Conservation (phyloP, 1,140 invertebrate species). For the Saccostrea glomerata region DNA sequence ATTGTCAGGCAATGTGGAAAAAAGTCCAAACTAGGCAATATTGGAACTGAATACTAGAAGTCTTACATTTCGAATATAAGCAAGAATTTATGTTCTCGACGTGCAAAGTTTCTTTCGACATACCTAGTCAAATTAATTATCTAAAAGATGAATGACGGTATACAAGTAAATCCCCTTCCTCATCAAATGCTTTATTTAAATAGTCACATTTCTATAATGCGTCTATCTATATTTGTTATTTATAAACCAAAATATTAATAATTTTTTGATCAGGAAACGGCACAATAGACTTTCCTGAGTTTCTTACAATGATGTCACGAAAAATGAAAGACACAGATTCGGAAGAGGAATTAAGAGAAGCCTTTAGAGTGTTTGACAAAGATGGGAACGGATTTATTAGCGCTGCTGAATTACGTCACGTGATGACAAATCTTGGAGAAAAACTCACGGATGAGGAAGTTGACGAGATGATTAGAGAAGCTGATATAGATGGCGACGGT, state of each 20-base stretch:
- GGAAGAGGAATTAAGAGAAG: constrained; percentile 19
- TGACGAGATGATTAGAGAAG: constrained; percentile 13
- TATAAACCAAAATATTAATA: background rate
- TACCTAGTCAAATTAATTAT: too few species aligned
- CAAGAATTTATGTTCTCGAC: too few species aligned
- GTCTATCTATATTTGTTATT: too few species aligned
- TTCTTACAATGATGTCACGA: constrained; percentile 29
- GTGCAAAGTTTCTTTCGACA: too few species aligned
- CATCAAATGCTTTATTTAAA: too few species aligned
- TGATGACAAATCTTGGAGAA: constrained; percentile 29
- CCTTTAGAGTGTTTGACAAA: constrained; percentile 25
- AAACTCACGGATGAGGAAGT: constrained; percentile 19
- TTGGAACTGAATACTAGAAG: too few species aligned
- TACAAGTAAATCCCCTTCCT: too few species aligned
- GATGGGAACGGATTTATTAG: constrained; percentile 21
- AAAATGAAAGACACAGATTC: constrained; percentile 31
- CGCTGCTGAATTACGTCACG: constrained; percentile 25
- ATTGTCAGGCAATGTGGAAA: background rate
- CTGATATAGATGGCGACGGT: background rate
- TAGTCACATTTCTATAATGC: too few species aligned
- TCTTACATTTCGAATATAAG: too few species aligned
- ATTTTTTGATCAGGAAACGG: background rate
- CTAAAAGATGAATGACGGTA: too few species aligned
- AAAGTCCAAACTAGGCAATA: background rate
- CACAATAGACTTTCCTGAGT: constrained; percentile 13